phyloP scores from a whole-genome alignment of 1,140 invertebrate species.

The Asbolus verrucosus region DNA sequence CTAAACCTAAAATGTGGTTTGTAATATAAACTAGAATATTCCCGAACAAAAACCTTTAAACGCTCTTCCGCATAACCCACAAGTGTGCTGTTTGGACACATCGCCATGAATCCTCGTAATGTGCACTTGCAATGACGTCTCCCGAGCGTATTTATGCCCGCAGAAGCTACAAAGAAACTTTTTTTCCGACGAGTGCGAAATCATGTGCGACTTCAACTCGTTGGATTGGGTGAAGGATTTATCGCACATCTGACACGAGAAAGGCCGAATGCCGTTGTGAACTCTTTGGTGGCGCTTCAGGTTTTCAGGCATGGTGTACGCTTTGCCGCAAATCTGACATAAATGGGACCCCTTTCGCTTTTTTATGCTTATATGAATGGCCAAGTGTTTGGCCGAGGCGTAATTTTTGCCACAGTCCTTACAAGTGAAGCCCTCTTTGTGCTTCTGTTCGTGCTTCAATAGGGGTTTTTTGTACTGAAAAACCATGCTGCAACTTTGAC shows the following conservation, averaged over 20 bases:
- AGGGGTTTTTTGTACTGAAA: too few species aligned
- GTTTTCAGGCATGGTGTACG: slow-evolving; percentile 27
- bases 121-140: slow-evolving; percentile 12
- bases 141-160: slow-evolving; percentile 12
- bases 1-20: background rate
- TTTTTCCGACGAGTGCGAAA: slow-evolving; percentile 15
- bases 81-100: background rate
- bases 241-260: slow-evolving; percentile 8
- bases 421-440: background rate
- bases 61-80: slow-evolving; percentile 7
- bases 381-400: background rate
- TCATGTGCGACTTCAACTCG: slow-evolving; percentile 28
- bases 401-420: slow-evolving; percentile 4
- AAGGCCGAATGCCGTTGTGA: slow-evolving; percentile 4
- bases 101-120: slow-evolving; percentile 5
- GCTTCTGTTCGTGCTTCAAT: background rate
- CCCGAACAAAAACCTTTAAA: slow-evolving; percentile 21
- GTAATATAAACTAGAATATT: background rate
- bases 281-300: slow-evolving; percentile 10
- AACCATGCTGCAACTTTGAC: background rate
- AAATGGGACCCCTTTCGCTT: slow-evolving; percentile 23
- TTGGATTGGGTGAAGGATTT: slow-evolving; percentile 31
- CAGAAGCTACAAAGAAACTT: slow-evolving; percentile 16
- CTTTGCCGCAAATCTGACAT: slow-evolving; percentile 5
- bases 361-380: slow-evolving; percentile 7